Evolutionary conservation across 1,140 invertebrate genomes (phyloP).

Genomic region (Bombus superbus): DNA sequence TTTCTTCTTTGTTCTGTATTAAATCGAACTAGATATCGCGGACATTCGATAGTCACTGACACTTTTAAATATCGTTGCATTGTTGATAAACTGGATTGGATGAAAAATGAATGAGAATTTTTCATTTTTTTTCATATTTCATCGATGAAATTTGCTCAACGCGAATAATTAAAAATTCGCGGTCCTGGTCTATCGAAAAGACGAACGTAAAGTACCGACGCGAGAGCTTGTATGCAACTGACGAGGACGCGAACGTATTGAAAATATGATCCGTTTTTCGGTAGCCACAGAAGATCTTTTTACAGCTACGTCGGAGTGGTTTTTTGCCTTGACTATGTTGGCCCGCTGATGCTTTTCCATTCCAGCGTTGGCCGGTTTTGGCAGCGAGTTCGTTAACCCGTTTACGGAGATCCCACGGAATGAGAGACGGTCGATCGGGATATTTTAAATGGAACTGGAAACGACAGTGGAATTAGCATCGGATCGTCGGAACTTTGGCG

Average conservation of each 20-base stretch:
- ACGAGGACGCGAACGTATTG: slow-evolving; percentile 22
- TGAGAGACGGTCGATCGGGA: slow-evolving; percentile 26
- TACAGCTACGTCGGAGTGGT: neutral
- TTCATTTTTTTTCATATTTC: neutral
- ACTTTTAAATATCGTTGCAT: too few relatives aligned
- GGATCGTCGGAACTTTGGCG: neutral
- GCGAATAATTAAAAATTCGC: neutral
- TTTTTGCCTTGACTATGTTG: slow-evolving; percentile 11
- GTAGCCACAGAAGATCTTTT: slow-evolving; percentile 18
- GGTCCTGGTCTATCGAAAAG: neutral
- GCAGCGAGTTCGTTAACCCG: slow-evolving; percentile 47
- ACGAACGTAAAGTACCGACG: neutral
- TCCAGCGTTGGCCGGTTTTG: slow-evolving; percentile 38
- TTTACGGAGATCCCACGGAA: slow-evolving; percentile 21
- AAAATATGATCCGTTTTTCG: slow-evolving; percentile 51
- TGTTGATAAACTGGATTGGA: too few relatives aligned
- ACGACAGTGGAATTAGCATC: slow-evolving; percentile 19
- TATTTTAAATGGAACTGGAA: slow-evolving; percentile 37
- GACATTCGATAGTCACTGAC: too few relatives aligned
- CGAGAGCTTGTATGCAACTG: slow-evolving; percentile 14
- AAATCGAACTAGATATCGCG: neutral
- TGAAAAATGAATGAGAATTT: neutral
- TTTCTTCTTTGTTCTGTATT: neutral
- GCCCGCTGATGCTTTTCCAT: slow-evolving; percentile 35
- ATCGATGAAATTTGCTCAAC: neutral